Evolutionary conservation across 2,888 invertebrate genomes (phyloP).

Genomic region (Papilio demoleus): DNA sequence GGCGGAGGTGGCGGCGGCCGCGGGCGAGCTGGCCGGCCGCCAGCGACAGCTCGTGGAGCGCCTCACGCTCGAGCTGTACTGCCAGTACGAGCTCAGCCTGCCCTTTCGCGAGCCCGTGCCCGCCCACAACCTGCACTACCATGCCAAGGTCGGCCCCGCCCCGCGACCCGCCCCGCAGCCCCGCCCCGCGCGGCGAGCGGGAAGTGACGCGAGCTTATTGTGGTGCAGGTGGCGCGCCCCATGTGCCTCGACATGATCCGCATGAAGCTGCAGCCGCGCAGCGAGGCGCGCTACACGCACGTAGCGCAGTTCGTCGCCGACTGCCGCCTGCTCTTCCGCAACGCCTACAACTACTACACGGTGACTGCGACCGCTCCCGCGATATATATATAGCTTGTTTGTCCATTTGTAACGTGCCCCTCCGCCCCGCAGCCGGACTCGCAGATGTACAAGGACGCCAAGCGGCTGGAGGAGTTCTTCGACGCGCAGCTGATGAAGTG

Average conservation of each 20-base stretch:
- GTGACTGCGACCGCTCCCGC: slow-evolving; percentile 79
- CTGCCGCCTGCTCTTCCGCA: slow-evolving; percentile 92
- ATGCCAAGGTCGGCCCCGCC: slow-evolving; percentile 59
- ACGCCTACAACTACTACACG: slow-evolving; percentile 87
- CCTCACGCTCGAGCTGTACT: slow-evolving; percentile 94
- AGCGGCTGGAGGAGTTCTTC: slow-evolving; percentile 93
- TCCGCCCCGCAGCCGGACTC: slow-evolving; percentile 87
- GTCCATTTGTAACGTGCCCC: too few relatives aligned
- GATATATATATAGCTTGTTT: neutral
- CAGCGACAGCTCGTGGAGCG: slow-evolving; percentile 90
- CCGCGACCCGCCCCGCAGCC: slow-evolving; percentile 60
- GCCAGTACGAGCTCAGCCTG: slow-evolving; percentile 94
- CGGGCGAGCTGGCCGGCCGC: slow-evolving; percentile 80
- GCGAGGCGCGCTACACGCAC: slow-evolving; percentile 88
- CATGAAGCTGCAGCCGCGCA: slow-evolving; percentile 89
- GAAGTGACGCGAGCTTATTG: neutral
- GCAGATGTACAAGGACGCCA: slow-evolving; percentile 90
- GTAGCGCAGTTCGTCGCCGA: slow-evolving; percentile 91
- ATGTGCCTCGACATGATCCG: slow-evolving; percentile 94
- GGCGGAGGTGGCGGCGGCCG: slow-evolving; percentile 66
- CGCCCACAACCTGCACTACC: slow-evolving; percentile 79
- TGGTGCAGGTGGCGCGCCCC: slow-evolving; percentile 86
- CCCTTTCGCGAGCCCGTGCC: slow-evolving; percentile 94
- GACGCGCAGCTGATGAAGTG: slow-evolving; percentile 91
- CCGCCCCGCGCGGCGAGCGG: slow-evolving; percentile 14